Evolutionary conservation across 37 sponge, comb jelly and placozoan genomes (phyloP).

Genomic region (Tethya wilhelma): DNA sequence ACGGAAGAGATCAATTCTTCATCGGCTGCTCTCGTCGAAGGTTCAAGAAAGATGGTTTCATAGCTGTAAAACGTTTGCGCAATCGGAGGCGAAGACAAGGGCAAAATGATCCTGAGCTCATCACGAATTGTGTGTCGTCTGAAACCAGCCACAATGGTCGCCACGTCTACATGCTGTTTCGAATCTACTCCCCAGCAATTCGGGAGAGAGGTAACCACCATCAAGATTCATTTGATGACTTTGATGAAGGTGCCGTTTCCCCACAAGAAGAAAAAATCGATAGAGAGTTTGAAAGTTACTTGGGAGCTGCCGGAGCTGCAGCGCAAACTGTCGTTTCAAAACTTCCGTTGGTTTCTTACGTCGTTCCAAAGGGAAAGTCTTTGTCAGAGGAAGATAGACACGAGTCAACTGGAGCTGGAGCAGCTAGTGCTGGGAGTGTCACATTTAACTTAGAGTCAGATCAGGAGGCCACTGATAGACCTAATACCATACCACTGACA

Average conservation of each 20-base stretch:
- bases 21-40: slow-evolving; percentile 41
- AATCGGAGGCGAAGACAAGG: not conserved
- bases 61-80: not conserved
- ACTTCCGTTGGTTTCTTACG: not conserved
- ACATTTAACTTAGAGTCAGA: too few relatives aligned
- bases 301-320: not conserved
- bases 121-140: slow-evolving; percentile 15
- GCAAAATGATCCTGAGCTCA: not conserved
- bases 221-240: not conserved
- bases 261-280: not conserved
- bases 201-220: not conserved
- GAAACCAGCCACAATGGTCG: slow-evolving; percentile 12
- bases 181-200: slow-evolving; percentile 1
- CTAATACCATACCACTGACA: too few relatives aligned
- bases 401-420: not conserved
- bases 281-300: not conserved
- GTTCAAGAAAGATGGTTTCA: not conserved
- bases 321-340: not conserved
- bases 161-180: slow-evolving; percentile 28
- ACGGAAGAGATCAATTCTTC: slow-evolving; percentile 52
- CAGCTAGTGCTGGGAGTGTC: not conserved
- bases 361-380: not conserved
- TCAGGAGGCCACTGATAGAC: too few relatives aligned
- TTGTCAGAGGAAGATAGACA: not conserved
- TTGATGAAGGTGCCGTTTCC: too few relatives aligned